phyloP scores from a whole-genome alignment of 1,140 invertebrate species.

The Caenorhabditis brenneri region DNA sequence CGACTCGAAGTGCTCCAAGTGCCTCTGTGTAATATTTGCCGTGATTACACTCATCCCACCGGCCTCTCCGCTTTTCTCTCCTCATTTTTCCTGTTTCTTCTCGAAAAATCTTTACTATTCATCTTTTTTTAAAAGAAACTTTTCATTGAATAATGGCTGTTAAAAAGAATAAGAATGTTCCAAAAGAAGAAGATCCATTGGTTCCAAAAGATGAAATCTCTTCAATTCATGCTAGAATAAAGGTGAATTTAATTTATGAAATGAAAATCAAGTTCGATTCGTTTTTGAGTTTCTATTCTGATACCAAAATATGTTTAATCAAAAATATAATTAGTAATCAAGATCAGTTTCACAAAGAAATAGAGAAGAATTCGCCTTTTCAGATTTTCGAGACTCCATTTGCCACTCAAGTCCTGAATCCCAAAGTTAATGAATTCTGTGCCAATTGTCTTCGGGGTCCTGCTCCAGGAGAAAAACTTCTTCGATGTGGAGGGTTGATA shows the following conservation, averaged over 20 bases:
- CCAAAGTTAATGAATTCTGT: constrained; percentile 58
- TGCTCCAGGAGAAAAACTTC: constrained; percentile 51
- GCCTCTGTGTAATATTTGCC: constrained; percentile 36
- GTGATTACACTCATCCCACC: constrained; percentile 21
- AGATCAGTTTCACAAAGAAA: too few relatives aligned
- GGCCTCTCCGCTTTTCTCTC: background rate
- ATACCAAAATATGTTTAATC: too few relatives aligned
- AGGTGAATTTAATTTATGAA: background rate
- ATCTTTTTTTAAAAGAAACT: background rate
- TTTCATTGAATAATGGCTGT: background rate
- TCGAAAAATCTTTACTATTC: constrained; percentile 29
- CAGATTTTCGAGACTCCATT: constrained; percentile 61
- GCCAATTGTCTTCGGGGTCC: constrained; percentile 59
- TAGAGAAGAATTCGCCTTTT: background rate
- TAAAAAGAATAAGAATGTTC: constrained; percentile 10
- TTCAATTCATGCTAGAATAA: constrained; percentile 50
- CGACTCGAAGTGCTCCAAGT: background rate
- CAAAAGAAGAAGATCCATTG: constrained; percentile 22
- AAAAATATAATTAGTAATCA: too few relatives aligned
- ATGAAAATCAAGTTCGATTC: background rate
- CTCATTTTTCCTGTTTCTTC: background rate
- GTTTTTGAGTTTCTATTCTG: too few relatives aligned
- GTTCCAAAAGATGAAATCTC: constrained; percentile 38
- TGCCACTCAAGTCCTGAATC: constrained; percentile 59
- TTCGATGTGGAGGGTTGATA: constrained; percentile 54